Base-by-base conservation (phyloP, 2,797 vertebrate species). In the Cynopterus sphinx region DNA sequence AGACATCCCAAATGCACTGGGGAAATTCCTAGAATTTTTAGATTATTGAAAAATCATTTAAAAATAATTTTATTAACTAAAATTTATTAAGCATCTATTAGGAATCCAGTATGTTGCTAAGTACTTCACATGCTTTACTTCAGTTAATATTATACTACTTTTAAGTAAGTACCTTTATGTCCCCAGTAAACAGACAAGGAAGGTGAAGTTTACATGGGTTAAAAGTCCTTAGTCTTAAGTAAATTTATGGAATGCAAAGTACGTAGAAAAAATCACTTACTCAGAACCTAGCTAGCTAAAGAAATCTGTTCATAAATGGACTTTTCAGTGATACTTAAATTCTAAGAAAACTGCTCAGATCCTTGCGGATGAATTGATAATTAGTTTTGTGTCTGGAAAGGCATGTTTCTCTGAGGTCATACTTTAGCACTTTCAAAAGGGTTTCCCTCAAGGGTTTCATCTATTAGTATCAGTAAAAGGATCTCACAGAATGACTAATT, bases 401-500 rank as follows among this genome's bases (percentile, higher is more conserved):
- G 22, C 63, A 68, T n/a, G 33, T 75, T 93, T 93, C 49, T 57
- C 86, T 94, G n/a, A 92, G 70, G 90, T 84, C 86, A 90, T 7
- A 3, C 1, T 81, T 31, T 3, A 95, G 63, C 7, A 10, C 57
- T 94, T 86, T 94, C 65, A 28, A 83, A 92, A 91, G 78, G 90
- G 28, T 74, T 96, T 91, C 70, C 90, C 71, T 90, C 75, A 87
- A 75, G 86, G 61, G 28, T 43, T 91, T 96, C 61, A 36, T 41
- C 65, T 87, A 55, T 88, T 71, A 94, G 90, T 73, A 92, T 94
- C 96, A 89, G 78, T 55, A 33, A 81, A 93, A 71, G 87, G 53
- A 81, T 82, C 95, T 92, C 90, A 43, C 24, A n/a, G 73, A 82
- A 86, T 96, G 95, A 97, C 84, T 96, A 93, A 94, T 77, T 95